Evolutionary conservation across 2,797 vertebrate species (phyloP).

Genomic region (Rhinatrema bivittatum): DNA sequence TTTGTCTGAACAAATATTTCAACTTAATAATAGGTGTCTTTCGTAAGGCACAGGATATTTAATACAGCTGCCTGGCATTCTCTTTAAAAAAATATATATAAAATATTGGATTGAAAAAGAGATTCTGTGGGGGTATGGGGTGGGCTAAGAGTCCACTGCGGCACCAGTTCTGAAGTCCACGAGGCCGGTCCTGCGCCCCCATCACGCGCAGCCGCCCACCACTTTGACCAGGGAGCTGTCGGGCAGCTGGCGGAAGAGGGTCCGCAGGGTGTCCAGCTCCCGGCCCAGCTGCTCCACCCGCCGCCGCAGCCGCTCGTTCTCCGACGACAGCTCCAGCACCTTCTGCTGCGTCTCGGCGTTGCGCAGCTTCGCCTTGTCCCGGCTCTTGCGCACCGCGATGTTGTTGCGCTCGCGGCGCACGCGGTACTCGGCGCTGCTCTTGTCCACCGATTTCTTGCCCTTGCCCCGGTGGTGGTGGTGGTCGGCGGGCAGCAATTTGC

Average conservation of each 20-base stretch:
- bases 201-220: slow-evolving; percentile 80
- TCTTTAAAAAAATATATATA: too few species aligned
- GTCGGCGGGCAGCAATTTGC: slow-evolving; percentile 61
- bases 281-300: slow-evolving; percentile 89
- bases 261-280: slow-evolving; percentile 89
- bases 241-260: slow-evolving; percentile 91
- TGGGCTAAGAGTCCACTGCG: not conserved
- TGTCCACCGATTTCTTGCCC: slow-evolving; percentile 85
- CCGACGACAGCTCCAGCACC: slow-evolving; percentile 81
- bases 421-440: slow-evolving; percentile 89
- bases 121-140: too few species aligned
- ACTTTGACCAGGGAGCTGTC: slow-evolving; percentile 87
- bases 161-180: not conserved
- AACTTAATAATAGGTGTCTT: slow-evolving; percentile 37
- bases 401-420: slow-evolving; percentile 93
- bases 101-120: too few species aligned
- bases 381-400: slow-evolving; percentile 91
- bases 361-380: slow-evolving; percentile 96
- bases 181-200: not conserved
- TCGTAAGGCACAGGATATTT: slow-evolving; percentile 52
- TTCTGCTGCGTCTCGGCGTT: slow-evolving; percentile 96
- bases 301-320: slow-evolving; percentile 91
- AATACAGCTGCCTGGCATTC: slow-evolving; percentile 43
- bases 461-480: slow-evolving; percentile 58
- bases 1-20: slow-evolving; percentile 36